Evolutionary conservation across 2,113 vertebrate species (phyloP), one percentile per base, ranked within the genome.

Genomic region (Alligator mississippiensis): DNA sequence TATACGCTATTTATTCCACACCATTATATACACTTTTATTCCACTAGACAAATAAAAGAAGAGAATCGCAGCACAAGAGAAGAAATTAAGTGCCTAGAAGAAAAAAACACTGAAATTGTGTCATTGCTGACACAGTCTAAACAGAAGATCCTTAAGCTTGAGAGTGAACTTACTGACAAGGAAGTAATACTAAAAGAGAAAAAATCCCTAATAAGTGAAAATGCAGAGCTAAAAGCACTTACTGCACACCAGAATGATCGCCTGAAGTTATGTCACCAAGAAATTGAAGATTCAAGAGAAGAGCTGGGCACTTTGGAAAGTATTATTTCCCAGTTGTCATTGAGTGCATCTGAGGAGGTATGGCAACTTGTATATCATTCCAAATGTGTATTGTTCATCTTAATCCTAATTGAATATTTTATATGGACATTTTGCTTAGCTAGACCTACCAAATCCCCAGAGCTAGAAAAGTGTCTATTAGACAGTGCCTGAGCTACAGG

Each of bases 251-350:
- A 99, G 90, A 97, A 97, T 78, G 97, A 98, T 95, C 88, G 38
- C 62, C 80, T 98, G 47, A 96, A 97, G 80, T 98, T 98, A 78
- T 98, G 96, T 97, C 92, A 84, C 86, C 97, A 97, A 84, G 98
- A 99, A 96, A 97, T 98, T 91, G 97, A 99, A 89, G 97, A 98
- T 97, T 98, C 97, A 89, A 98, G 96, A 80, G 85, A 95, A 7
- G 98, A 99, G 96, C 94, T 99, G 82, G 96, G 47, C 81, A 82
- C 98, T 85, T 95, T 99, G 95, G 98, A 99, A 97, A 98, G 97
- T 25, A 76, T 98, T 77, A 96, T 99, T 92, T 95, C 97, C 34
- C 97, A 99, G 88, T 93, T 99, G 70, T 96, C 96, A 79, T 94
- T 80, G 90, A 97, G 88, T 90, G 72, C 93, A 10, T 85, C 77